phyloP scores from a whole-genome alignment of 2,113 vertebrate species.

The Trematocara zebra region DNA sequence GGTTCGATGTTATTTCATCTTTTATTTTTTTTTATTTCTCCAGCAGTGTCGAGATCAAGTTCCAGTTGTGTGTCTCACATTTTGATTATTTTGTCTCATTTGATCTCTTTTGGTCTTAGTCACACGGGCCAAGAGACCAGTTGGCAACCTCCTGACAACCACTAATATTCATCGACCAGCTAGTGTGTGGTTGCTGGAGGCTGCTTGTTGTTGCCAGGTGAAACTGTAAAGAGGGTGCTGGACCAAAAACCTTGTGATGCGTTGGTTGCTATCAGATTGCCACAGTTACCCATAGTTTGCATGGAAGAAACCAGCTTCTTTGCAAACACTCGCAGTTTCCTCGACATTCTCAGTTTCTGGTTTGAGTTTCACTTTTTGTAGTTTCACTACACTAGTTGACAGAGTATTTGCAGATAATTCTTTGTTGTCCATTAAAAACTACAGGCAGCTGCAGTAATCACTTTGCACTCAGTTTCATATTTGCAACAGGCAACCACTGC shows the following conservation, averaged over 20 bases:
- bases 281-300: neutral
- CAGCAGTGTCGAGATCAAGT: neutral
- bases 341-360: neutral
- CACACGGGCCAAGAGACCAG: fast-evolving
- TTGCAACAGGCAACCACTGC: neutral
- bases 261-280: neutral
- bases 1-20: neutral
- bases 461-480: neutral
- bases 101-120: neutral
- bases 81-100: neutral
- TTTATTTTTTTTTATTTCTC: neutral
- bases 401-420: neutral
- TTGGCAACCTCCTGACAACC: neutral
- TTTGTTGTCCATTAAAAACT: neutral
- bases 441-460: neutral
- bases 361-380: neutral
- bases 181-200: neutral
- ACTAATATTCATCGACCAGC: neutral
- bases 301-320: neutral
- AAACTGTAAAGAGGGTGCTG: neutral
- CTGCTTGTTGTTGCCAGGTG: neutral
- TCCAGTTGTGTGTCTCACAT: neutral
- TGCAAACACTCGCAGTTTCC: neutral
- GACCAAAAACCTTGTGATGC: neutral
- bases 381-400: neutral